Base-by-base conservation (phyloP, 2,113 vertebrate species). In the Phalacrocorax carbo region DNA sequence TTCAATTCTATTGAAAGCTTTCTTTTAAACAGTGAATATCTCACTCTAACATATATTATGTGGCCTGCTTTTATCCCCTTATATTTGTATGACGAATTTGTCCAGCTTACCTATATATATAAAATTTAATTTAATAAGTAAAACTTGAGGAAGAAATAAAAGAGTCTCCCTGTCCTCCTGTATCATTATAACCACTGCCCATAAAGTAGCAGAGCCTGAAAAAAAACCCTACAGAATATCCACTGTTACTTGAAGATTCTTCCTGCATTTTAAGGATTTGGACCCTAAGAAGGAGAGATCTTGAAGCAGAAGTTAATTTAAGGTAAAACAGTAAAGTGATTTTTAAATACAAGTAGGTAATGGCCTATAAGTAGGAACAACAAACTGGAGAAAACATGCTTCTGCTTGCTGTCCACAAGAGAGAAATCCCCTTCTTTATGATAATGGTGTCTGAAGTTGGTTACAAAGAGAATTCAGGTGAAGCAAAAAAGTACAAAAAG, bases 1-100 rank as follows among this genome's bases (percentile, higher is more conserved):
- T 94, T 88, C 66, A 58, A 66, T 68, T 88, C 40, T 34, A 21
- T n/a, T 80, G 85, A 95, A 81, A 87, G n/a, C 64, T 95, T 92
- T 94, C 52, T 88, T 92, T 90, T 83, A 90, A 91, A 75, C 44
- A 94, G 54, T 76, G 52, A 86, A 18, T 86, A 51, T 88, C 58
- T 85, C 68, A 78, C 48, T 93, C 34, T 76, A 62, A 89, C 86
- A 88, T 86, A 51, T 13, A 57, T 88, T 88, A 72, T 86, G 64
- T 51, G 86, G n/a, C 51, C 65, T 88, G 42, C 48, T 87, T 32
- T 89, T 77, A 23, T 88, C 11, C 25, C 49, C 15, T 5, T 79
- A 5, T 75, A 36, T 79, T 88, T 96, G 16, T 91, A 62, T 84
- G 48, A 93, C 83, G 76, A 86, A 86, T 38, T 26, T 32, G 8